A percentile compares a stretch with the other conserved stretches of the same genome.
Evolutionary conservation across 2,113 vertebrate genomes (phyloP).

Genomic region (Trachemys scripta): DNA sequence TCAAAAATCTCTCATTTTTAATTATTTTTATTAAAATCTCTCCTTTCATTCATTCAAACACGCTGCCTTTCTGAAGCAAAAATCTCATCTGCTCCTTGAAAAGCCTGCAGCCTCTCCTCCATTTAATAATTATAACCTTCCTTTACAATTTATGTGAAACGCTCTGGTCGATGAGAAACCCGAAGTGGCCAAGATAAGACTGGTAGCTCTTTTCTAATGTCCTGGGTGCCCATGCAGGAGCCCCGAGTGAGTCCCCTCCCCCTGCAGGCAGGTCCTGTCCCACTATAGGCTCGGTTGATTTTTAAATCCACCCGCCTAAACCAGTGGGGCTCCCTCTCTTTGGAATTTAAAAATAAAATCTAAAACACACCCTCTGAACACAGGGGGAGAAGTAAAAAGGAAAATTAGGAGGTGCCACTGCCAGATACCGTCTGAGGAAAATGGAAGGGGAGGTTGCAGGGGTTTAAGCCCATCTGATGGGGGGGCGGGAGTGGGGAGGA

Average conservation of each 20-base stretch:
- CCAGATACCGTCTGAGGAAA: background rate
- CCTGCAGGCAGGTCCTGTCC: background rate
- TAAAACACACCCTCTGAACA: background rate
- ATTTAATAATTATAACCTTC: background rate
- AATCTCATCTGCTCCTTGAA: background rate
- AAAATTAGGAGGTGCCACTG: background rate
- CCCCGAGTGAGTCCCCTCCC: background rate
- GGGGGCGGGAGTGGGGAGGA: too few relatives aligned
- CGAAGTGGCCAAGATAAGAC: background rate
- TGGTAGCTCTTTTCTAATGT: background rate
- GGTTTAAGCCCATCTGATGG: background rate
- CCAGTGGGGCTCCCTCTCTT: background rate
- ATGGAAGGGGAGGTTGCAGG: background rate
- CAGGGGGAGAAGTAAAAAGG: background rate
- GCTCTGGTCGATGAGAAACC: background rate
- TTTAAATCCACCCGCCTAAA: constrained; percentile 21
- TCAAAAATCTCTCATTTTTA: background rate
- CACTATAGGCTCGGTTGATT: background rate
- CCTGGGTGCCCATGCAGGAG: background rate
- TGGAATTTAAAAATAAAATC: background rate
- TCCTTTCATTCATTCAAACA: background rate
- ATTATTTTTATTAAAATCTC: background rate
- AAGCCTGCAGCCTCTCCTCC: background rate
- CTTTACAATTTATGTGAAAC: background rate
- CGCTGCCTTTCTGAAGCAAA: background rate